Base-by-base conservation (phyloP, 1,140 invertebrate genomes). In the Panagrolaimus sp. region DNA sequence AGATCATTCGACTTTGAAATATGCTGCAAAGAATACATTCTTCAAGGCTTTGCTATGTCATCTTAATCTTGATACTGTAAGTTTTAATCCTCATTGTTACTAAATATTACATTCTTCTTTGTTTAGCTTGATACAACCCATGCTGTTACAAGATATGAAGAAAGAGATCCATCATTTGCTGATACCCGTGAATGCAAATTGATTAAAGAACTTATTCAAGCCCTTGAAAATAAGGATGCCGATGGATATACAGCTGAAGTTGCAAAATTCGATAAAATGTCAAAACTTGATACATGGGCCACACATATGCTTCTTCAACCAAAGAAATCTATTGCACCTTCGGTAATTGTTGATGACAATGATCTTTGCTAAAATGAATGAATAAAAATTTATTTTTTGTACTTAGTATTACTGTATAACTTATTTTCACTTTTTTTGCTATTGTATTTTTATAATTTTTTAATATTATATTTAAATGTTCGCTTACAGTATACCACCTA, bases 1-100 rank as follows among this genome's bases (percentile, higher is more conserved):
- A 77, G 94, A 98, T 84, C 96, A 91, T 86, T 90, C 92, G 64
- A 86, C 98, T 74, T 86, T 98, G 67, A 97, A 98, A 84, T 98
- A 98, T 85, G 93, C 93, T 84, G 94, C 94, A 14, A 98, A 97
- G 84, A 95, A 98, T 85, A 94, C 98, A 84, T 96, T 97, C 86
- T 97, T 98, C 86, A 88, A 92, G 55, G 94, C 96, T 17, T 90
- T 91, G 1, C 85, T 96, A 1, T 94, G 92, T 81, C 93, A 97
- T 84, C 86, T 98, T 44, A 97, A 94, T 84, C 90, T 97, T 63
- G 96, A 98, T 85, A 86, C 91, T 45, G 86, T 96, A 28, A 96
- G 97, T 87, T 92, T 92, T 58, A 90, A 93, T 84, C 70, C 78
- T 70, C 64, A 43, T 67, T 68, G 1, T 8, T 6, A 15, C 12